Evolutionary conservation across 2,888 invertebrate species (phyloP), one percentile per base, ranked within the genome.

Genomic region (Heteropelma amictum): DNA sequence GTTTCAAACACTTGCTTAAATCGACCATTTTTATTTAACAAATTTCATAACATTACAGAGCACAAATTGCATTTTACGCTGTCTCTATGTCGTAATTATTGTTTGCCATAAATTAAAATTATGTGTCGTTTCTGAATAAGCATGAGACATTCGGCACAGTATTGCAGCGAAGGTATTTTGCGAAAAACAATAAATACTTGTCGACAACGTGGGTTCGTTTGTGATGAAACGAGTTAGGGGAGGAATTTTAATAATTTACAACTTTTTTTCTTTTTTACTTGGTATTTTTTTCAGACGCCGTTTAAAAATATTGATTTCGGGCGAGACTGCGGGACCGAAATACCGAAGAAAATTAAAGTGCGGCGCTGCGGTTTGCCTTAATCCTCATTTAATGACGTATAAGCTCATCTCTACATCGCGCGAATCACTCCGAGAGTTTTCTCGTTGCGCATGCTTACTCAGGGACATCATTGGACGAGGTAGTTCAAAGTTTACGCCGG

Each of bases 341-440:
- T 30, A 67, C 42, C 49, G 64, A 58, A 70, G 78, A 69, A 79
- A 82, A 78, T 79, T 77, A 77, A 81, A 77, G 77, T 45, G 49
- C 73, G 75, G 64, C 42, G 47, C 63, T 30, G 67, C 68, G 73
- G 75, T 75, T 75, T 58, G 77, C 68, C 79, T 77, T 87, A 87
- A 86, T 87, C 86, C 85, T 79, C 67, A 81, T 86, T 86, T 86
- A 86, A 86, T 85, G 86, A 86, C 70, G 79, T 74, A 82, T 75
- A 78, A 77, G 74, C 77, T 69, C 61, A n/a, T 38, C 63, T 35
- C 65, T 30, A 23, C 33, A 40, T 8, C 23, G 60, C 23, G 51
- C 33, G 47, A 68, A 58, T 5, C 58, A 30, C 47, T 40, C 14
- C 17, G 26, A 19, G 47, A 68, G 60, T 30, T 68, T 68, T 49